Percentiles rank a stretch among this genome's conserved stretches.
phyloP scores from a whole-genome alignment of 2,797 vertebrate genomes.

The Okamejei kenojei region DNA sequence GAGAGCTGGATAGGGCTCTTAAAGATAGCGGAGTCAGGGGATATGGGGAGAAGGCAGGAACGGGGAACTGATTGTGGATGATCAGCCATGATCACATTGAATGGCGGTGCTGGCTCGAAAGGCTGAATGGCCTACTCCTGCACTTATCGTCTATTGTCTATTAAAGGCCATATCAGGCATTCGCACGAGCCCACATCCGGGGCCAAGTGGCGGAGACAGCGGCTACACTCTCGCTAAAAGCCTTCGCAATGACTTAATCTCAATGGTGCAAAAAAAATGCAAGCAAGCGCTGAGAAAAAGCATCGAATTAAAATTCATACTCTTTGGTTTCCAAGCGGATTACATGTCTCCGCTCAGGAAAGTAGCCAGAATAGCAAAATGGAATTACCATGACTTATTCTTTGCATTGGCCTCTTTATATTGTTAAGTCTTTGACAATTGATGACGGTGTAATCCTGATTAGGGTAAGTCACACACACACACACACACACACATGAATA shows the following conservation, averaged over 20 bases:
- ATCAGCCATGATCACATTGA: neutral
- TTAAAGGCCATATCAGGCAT: neutral
- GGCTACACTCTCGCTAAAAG: constrained; percentile 42
- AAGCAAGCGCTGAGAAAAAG: constrained; percentile 58
- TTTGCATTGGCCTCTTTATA: constrained; percentile 69
- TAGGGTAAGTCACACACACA: constrained; percentile 73
- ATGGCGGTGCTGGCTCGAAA: no score
- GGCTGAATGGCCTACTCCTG: no score
- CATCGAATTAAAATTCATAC: constrained; percentile 91
- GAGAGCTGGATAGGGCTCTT: no score
- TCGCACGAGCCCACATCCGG: neutral
- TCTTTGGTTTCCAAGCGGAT: constrained; percentile 99
- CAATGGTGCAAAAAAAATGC: constrained; percentile 44
- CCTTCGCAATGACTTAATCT: constrained; percentile 56
- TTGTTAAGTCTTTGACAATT: constrained; percentile 97
- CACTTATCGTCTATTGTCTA: no score
- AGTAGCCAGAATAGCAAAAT: constrained; percentile 69
- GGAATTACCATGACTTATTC: constrained; percentile 80
- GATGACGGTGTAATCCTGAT: constrained; percentile 92
- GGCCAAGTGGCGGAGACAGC: neutral
- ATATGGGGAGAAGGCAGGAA: no score
- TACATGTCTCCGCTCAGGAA: constrained; percentile 84
- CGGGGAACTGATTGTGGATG: no score
- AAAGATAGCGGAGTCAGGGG: no score
- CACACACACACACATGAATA: constrained; percentile 72